Percentiles rank a stretch among this genome's conserved stretches.
These are phyloP conservation scores for Neocrepidodera transversa DNA, from an alignment of 2,888 invertebrate species.

Conservation along the genomic window DNA sequence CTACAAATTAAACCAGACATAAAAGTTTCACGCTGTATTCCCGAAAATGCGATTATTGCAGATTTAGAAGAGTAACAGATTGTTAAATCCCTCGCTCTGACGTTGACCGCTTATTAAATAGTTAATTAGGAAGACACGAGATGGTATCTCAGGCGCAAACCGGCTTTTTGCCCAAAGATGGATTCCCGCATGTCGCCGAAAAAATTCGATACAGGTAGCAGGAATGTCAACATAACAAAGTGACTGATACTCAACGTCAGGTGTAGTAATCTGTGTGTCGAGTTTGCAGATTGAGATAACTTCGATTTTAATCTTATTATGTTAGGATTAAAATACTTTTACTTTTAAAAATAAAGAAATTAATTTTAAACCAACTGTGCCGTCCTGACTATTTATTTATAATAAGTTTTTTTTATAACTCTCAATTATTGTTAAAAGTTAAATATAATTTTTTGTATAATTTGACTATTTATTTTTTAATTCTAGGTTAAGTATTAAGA, in stretches of 20 bases:
- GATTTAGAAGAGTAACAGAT: neutral
- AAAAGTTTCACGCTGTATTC: neutral
- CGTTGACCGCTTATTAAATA: conserved; percentile 4
- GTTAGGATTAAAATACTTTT: too few relatives aligned
- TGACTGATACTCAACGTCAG: conserved; percentile 5
- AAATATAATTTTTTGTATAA: too few relatives aligned
- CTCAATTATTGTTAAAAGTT: too few relatives aligned
- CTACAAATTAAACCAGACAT: neutral
- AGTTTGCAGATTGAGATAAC: conserved; percentile 12
- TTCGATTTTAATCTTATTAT: conserved; percentile 2
- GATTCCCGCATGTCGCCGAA: neutral
- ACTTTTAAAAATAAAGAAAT: too few relatives aligned
- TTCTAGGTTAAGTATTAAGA: too few relatives aligned
- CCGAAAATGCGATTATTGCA: conserved; percentile 4
- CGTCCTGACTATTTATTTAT: too few relatives aligned
- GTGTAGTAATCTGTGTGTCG: conserved; percentile 6
- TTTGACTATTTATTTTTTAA: too few relatives aligned
- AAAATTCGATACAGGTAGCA: conserved; percentile 6
- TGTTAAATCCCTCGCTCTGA: neutral
- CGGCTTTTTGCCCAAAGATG: conserved; percentile 1
- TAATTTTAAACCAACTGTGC: too few relatives aligned
- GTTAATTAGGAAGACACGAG: conserved; percentile 1
- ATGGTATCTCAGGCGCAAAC: conserved; percentile 3
- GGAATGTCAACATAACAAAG: conserved; percentile 7
- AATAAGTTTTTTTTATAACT: too few relatives aligned